A percentile compares a stretch with the other conserved stretches of the same genome.
These are phyloP conservation scores for Indicator maculatus DNA, from an alignment of 2,113 vertebrate genomes.

Conservation along the genomic window DNA sequence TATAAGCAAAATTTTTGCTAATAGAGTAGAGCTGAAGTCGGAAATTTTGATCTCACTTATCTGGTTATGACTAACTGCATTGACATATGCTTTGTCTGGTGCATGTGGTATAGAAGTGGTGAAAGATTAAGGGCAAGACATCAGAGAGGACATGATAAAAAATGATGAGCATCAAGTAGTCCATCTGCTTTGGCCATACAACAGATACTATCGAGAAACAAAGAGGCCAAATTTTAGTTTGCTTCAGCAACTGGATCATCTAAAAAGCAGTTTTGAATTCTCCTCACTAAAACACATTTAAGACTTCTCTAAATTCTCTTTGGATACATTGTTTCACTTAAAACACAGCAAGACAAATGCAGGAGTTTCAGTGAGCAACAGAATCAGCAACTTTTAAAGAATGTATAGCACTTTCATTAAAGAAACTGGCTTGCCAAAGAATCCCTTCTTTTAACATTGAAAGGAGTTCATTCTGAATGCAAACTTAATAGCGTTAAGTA, in stretches of 20 bases:
- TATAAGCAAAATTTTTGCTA: background rate
- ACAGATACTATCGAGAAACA: constrained; percentile 11
- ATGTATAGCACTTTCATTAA: background rate
- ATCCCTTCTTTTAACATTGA: background rate
- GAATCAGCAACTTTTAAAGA: background rate
- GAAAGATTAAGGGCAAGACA: constrained; percentile 49
- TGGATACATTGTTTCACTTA: background rate
- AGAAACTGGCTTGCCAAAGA: background rate
- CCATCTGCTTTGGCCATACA: constrained; percentile 41
- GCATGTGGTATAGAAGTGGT: background rate
- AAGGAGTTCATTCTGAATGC: background rate
- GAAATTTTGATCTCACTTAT: constrained; percentile 14
- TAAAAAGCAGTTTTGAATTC: constrained; percentile 11
- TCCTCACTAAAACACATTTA: background rate
- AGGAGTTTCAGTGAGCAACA: background rate
- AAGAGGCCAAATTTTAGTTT: background rate
- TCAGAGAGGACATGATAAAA: constrained; percentile 23
- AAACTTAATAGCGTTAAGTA: background rate
- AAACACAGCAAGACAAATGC: background rate
- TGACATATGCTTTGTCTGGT: background rate
- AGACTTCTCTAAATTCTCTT: background rate
- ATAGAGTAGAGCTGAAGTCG: background rate
- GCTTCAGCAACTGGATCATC: background rate
- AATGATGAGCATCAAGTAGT: background rate
- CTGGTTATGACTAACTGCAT: constrained; percentile 19